phyloP scores from a whole-genome alignment of 2,797 vertebrate genomes.

The Sternotherus odoratus region DNA sequence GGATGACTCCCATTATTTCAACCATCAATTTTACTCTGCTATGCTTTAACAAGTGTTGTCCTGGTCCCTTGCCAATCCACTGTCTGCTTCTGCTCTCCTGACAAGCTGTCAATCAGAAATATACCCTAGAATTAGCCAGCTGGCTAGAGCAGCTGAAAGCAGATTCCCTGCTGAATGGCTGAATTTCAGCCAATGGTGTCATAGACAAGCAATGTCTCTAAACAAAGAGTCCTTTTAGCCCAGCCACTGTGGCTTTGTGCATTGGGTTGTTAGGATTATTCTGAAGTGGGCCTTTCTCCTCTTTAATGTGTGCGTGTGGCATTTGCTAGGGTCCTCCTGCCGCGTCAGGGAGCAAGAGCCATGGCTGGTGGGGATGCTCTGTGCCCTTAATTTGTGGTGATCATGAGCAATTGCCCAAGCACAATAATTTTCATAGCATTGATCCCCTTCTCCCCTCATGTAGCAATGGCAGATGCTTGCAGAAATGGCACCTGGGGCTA shows the following conservation, averaged over 20 bases:
- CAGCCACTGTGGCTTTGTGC: neutral
- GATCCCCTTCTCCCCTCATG: neutral
- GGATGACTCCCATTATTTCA: neutral
- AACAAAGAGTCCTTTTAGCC: neutral
- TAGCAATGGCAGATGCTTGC: neutral
- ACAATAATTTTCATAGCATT: neutral
- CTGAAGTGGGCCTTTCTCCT: neutral
- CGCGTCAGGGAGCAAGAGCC: neutral
- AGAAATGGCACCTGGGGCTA: neutral
- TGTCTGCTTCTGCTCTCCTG: neutral
- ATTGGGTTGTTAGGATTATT: neutral
- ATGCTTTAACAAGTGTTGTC: neutral
- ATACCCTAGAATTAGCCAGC: fast-evolving
- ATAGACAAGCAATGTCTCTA: neutral
- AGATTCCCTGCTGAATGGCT: neutral
- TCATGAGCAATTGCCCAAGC: neutral
- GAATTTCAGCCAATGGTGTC: neutral
- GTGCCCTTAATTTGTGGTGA: neutral
- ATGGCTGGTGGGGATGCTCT: neutral
- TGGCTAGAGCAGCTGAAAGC: neutral
- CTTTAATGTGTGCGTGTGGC: neutral
- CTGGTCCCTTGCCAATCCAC: neutral
- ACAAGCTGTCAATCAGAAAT: fast-evolving
- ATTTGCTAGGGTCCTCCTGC: neutral
- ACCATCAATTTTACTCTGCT: neutral